phyloP scores from a whole-genome alignment of 2,888 invertebrate species.

The Amiota minor region DNA sequence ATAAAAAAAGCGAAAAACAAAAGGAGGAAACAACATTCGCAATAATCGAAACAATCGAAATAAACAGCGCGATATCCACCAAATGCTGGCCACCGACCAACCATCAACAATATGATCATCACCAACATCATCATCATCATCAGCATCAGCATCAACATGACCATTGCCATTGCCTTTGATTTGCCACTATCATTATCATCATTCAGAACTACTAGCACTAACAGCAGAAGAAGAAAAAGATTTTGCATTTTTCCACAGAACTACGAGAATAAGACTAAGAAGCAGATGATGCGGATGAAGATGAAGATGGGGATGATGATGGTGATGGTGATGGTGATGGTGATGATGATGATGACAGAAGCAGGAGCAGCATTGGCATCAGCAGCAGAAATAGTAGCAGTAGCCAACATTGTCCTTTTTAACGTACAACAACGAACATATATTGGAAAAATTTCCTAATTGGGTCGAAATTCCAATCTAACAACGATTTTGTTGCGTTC shows the following conservation, averaged over 20 bases:
- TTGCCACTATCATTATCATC: constrained; percentile 25
- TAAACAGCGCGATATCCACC: neutral
- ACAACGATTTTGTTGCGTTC: constrained; percentile 55
- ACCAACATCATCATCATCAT: constrained; percentile 14
- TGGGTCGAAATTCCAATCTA: constrained; percentile 70
- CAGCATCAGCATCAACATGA: constrained; percentile 32
- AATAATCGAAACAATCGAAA: neutral
- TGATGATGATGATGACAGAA: too few relatives aligned
- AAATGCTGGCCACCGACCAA: neutral
- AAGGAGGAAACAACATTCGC: neutral
- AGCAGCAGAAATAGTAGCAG: neutral
- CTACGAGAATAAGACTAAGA: constrained; percentile 24
- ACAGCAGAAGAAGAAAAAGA: constrained; percentile 22
- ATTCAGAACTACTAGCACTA: neutral
- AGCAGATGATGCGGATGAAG: neutral
- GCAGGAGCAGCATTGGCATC: constrained; percentile 41
- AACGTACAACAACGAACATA: constrained; percentile 28
- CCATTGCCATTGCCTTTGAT: constrained; percentile 40
- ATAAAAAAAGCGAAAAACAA: neutral
- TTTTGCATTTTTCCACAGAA: constrained; percentile 42
- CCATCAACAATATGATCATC: neutral
- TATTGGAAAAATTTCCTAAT: constrained; percentile 63
- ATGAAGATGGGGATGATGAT: neutral
- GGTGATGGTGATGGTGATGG: too few relatives aligned
- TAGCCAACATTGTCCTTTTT: constrained; percentile 24